Percentiles rank a stretch among this genome's conserved stretches.
Evolutionary conservation across 2,113 vertebrate genomes (phyloP).

Genomic region (Nannobrachium achirus): DNA sequence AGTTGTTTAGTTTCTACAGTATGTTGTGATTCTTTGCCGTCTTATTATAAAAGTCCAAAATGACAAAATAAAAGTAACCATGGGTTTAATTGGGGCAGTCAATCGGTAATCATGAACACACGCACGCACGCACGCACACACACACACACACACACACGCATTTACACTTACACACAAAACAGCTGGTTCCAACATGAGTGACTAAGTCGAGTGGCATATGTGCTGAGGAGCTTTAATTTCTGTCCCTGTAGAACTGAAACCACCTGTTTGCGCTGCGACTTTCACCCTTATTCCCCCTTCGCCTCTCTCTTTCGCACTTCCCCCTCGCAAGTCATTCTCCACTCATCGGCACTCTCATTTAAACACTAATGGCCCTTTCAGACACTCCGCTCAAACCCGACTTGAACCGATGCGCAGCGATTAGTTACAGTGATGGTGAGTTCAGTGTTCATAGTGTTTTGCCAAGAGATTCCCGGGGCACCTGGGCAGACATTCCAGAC

Average conservation of each 20-base stretch:
- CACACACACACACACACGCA: constrained; percentile 7
- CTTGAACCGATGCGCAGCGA: constrained; percentile 43
- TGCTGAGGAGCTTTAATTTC: background rate
- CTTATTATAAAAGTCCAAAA: no score
- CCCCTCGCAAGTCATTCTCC: constrained; percentile 13
- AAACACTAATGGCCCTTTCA: constrained; percentile 36
- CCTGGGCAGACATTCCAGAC: constrained; percentile 62
- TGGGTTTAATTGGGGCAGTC: no score
- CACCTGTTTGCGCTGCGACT: constrained; percentile 2
- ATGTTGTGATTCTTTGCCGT: no score
- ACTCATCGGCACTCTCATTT: constrained; percentile 35
- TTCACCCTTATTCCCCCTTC: constrained; percentile 4
- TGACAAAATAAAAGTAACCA: no score
- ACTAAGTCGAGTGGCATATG: constrained; percentile 2
- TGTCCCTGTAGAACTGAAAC: constrained; percentile 14
- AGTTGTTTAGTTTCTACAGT: no score
- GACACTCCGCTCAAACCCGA: constrained; percentile 9
- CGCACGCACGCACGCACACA: background rate
- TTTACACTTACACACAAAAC: constrained; percentile 9
- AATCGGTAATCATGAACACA: no score
- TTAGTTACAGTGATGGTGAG: constrained; percentile 43
- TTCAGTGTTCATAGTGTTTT: constrained; percentile 36
- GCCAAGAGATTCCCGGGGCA: constrained; percentile 31
- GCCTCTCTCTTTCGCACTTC: background rate
- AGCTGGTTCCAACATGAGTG: constrained; percentile 23